These are phyloP conservation scores for Philotrypesis tridentata DNA, from an alignment of 1,140 invertebrate species.

Conservation along the genomic window DNA sequence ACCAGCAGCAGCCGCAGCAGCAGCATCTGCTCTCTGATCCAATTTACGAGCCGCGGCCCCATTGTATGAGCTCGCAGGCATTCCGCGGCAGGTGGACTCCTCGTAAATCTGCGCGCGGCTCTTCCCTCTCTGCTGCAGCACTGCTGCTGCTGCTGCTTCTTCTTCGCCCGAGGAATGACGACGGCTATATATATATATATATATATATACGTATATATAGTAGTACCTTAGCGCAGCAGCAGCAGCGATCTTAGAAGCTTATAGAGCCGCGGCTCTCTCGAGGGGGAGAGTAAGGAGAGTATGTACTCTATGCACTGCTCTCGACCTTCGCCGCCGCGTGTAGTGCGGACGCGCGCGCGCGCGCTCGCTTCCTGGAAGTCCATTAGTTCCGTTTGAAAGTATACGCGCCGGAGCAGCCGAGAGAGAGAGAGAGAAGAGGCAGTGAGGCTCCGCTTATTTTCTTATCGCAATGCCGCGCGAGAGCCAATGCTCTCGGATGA, in stretches of 20 bases:
- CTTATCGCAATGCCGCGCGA: constrained; percentile 22
- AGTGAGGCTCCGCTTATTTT: constrained; percentile 20
- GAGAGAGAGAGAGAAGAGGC: too few relatives aligned
- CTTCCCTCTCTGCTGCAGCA: not conserved
- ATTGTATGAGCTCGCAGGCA: constrained; percentile 35
- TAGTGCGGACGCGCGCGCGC: too few relatives aligned
- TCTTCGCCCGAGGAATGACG: constrained; percentile 12
- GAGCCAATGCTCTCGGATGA: constrained; percentile 35
- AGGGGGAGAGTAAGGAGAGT: not conserved
- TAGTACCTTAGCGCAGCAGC: not conserved
- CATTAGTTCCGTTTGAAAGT: constrained; percentile 48
- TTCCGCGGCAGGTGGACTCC: constrained; percentile 45
- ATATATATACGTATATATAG: too few relatives aligned
- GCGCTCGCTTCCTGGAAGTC: constrained; percentile 44
- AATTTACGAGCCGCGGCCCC: constrained; percentile 45
- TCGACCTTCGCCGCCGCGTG: constrained; percentile 34
- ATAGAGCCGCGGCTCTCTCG: constrained; percentile 13
- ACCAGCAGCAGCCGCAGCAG: too few relatives aligned
- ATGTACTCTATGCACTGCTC: not conserved
- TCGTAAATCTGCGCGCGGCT: constrained; percentile 41
- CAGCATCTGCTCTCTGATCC: constrained; percentile 31
- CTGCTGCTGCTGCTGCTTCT: not conserved
- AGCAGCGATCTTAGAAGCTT: constrained; percentile 14
- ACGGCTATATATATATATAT: too few relatives aligned
- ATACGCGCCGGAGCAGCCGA: not conserved